Evolutionary conservation across 1,140 invertebrate species (phyloP), one percentile per base, ranked within the genome.

Genomic region (Nasonia vitripennis): DNA sequence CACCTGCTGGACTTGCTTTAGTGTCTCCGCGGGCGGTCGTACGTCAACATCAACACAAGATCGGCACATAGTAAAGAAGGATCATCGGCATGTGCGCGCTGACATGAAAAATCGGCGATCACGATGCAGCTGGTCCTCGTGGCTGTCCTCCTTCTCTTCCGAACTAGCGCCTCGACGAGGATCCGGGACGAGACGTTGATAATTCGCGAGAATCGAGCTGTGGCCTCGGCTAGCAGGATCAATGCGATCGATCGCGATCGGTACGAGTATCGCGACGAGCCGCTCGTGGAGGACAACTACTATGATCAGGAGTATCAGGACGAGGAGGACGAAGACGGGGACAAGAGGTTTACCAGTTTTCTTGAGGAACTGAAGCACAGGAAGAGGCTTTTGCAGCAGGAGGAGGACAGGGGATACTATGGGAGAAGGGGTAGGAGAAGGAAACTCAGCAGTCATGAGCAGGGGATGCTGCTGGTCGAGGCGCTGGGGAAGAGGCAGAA

Each of bases 401-500:
- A 88, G 90, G 67, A 93, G 94, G 83, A 89, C 93, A 62, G 92
- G 94, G 67, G 20, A 20, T 62, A 62, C 20, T 88, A 87, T 87
- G 86, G 10, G 88, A 87, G 0, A 87, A 88, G 91, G 51, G 89
- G 90, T 31, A 93, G 94, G 82, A 88, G 93, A 55, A 92, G 94
- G 62, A 95, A 95, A 68, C 93, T 94, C 5, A 94, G 94, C 78
- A 95, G 95, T 79, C 96, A 96, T 89, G 95, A 96, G 85, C 96
- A 97, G 88, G 96, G 96, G 83, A 94, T 96, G 86, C 91, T 97
- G 79, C 91, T 97, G 45, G 93, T 97, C 84, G 96, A 97, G 84
- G 95, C 96, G 0, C 91, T 97, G 20, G 95, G 95, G 51, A 95
- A 96, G 87, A 96, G 95, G 87, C 85, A 86, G 12, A 94, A 94